Evolutionary conservation across 2,888 invertebrate genomes (phyloP).

Genomic region (Globia sparganii): DNA sequence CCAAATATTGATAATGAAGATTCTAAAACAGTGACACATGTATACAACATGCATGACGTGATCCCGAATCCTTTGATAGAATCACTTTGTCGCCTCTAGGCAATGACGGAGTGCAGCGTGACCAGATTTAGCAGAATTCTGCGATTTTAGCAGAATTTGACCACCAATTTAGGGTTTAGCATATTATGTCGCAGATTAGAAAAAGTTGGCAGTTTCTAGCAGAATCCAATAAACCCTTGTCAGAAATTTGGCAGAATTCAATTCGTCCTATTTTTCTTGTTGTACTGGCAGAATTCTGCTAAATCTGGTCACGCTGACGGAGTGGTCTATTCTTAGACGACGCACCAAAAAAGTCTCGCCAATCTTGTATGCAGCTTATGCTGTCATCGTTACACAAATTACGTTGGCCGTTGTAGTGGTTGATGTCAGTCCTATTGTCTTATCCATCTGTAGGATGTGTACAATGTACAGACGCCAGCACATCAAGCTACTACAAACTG

Average conservation of each 20-base stretch:
- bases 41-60: constrained; percentile 18
- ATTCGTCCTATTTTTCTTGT: too few relatives aligned
- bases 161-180: too few relatives aligned
- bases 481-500: background rate
- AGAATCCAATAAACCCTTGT: too few relatives aligned
- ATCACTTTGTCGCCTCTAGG: background rate
- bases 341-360: constrained; percentile 2
- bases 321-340: constrained; percentile 6
- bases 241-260: too few relatives aligned
- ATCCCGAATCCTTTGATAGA: constrained; percentile 12
- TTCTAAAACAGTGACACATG: background rate
- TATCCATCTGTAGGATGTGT: background rate
- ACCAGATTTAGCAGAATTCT: too few relatives aligned
- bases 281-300: too few relatives aligned
- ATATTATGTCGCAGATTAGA: too few relatives aligned
- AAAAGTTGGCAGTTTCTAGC: too few relatives aligned
- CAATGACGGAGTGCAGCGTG: constrained; percentile 17
- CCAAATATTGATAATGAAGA: background rate
- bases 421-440: background rate
- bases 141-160: too few relatives aligned
- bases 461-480: background rate
- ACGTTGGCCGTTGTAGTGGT: background rate
- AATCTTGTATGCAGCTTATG: background rate
- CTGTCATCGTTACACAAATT: background rate
- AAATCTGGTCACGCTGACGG: too few relatives aligned